phyloP scores from a whole-genome alignment of 2,888 invertebrate species.

The Dasypogon diadema region DNA sequence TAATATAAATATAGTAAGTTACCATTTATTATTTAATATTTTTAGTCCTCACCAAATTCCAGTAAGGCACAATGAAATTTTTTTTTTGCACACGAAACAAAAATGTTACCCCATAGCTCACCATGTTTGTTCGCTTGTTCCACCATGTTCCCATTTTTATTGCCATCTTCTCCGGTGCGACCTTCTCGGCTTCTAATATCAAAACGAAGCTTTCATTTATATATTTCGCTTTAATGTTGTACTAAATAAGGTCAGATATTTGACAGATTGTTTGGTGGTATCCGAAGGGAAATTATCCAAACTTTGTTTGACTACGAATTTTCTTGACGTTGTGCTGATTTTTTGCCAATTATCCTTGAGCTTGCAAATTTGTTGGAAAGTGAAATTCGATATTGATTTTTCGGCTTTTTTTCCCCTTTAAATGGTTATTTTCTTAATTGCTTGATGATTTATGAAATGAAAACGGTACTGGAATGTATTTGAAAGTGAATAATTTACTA shows the following conservation, averaged over 20 bases:
- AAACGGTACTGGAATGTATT: no score
- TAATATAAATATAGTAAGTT: conserved; percentile 49
- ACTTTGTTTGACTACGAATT: background rate
- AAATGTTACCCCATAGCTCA: background rate
- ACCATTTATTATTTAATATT: conserved; percentile 1
- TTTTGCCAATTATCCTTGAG: conserved; percentile 39
- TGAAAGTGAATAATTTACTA: no score
- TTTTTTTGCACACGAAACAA: conserved; percentile 1
- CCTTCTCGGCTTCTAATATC: conserved; percentile 25
- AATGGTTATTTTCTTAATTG: no score
- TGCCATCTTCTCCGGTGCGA: conserved; percentile 22
- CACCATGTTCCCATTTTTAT: conserved; percentile 28
- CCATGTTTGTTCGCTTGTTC: conserved; percentile 17
- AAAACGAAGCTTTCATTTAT: conserved; percentile 19
- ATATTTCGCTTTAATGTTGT: conserved; percentile 25
- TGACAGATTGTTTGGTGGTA: conserved; percentile 19
- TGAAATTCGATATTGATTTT: conserved; percentile 46
- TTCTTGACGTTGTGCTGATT: conserved; percentile 9
- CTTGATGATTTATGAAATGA: no score
- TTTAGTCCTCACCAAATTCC: background rate
- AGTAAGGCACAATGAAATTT: conserved; percentile 11
- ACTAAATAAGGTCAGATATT: conserved; percentile 31
- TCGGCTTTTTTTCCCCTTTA: background rate
- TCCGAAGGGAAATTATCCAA: background rate
- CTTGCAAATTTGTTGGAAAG: conserved; percentile 25